A percentile compares a stretch with the other conserved stretches of the same genome.
phyloP scores from a whole-genome alignment of 1,140 invertebrate species.

The Drosophila burlai region DNA sequence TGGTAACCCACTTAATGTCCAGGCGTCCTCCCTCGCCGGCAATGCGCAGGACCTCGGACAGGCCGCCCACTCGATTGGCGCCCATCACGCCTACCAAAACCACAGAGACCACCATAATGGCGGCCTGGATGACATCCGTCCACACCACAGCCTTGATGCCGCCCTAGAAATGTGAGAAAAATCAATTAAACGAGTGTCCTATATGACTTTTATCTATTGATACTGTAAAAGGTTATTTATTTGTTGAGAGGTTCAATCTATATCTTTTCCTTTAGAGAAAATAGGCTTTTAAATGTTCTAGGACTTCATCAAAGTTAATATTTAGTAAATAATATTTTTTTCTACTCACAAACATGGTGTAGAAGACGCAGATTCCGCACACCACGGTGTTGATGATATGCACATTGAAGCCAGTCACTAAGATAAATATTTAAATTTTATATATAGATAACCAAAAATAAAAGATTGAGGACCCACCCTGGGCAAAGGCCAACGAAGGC shows the following conservation, averaged over 20 bases:
- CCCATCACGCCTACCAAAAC: constrained; percentile 89
- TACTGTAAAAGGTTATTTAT: neutral
- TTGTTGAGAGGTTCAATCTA: no score
- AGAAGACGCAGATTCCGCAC: constrained; percentile 92
- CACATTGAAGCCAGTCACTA: constrained; percentile 90
- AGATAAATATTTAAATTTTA: neutral
- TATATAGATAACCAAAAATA: neutral
- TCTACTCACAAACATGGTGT: constrained; percentile 91
- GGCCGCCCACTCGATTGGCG: constrained; percentile 88
- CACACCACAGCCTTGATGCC: constrained; percentile 95
- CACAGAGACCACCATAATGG: constrained; percentile 91
- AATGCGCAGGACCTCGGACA: constrained; percentile 88
- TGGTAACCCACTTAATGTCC: constrained; percentile 87
- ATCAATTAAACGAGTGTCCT: neutral
- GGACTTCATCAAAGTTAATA: neutral
- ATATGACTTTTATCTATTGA: neutral
- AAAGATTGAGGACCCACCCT: constrained; percentile 86
- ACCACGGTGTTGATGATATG: constrained; percentile 90
- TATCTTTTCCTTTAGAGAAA: no score
- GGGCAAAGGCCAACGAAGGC: constrained; percentile 91
- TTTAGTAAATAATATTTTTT: neutral
- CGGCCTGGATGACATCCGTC: constrained; percentile 93
- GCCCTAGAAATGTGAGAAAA: constrained; percentile 86
- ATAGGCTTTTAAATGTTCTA: no score
- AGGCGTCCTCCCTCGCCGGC: constrained; percentile 87